A percentile compares a stretch with the other conserved stretches of the same genome.
Conservation (phyloP, 2,888 invertebrate genomes). For the Polyploca ridens region DNA sequence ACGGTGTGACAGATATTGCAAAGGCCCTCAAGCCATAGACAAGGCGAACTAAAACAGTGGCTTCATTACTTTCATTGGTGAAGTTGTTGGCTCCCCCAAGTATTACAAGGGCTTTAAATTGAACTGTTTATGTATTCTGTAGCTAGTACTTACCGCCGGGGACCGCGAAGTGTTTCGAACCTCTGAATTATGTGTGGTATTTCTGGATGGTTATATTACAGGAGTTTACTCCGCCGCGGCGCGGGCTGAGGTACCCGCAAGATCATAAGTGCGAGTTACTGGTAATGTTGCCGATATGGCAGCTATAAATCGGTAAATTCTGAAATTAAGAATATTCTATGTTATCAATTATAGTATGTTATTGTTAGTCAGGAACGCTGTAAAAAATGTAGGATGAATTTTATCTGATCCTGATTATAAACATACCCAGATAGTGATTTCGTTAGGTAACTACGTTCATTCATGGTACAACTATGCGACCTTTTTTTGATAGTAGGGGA, state of each 20-base stretch:
- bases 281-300: background rate
- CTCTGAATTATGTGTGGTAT: constrained; percentile 38
- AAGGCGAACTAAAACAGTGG: constrained; percentile 51
- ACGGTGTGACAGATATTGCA: constrained; percentile 37
- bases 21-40: constrained; percentile 41
- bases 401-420: too few species aligned
- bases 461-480: too few species aligned
- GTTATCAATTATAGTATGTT: too few species aligned
- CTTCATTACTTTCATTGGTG: constrained; percentile 53
- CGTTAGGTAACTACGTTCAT: too few species aligned
- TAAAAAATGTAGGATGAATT: too few species aligned
- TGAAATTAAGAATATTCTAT: background rate
- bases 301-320: background rate
- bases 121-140: constrained; percentile 65
- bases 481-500: too few species aligned
- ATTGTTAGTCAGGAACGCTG: too few species aligned
- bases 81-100: constrained; percentile 53
- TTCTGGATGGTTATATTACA: constrained; percentile 13
- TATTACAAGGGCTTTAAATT: constrained; percentile 56
- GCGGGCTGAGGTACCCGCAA: background rate
- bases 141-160: constrained; percentile 34
- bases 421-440: too few species aligned
- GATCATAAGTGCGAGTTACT: background rate
- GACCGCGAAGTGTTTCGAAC: constrained; percentile 26
- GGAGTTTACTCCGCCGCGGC: background rate